Evolutionary conservation across 2,888 invertebrate species (phyloP).

Genomic region (Spilosoma lubricipeda): DNA sequence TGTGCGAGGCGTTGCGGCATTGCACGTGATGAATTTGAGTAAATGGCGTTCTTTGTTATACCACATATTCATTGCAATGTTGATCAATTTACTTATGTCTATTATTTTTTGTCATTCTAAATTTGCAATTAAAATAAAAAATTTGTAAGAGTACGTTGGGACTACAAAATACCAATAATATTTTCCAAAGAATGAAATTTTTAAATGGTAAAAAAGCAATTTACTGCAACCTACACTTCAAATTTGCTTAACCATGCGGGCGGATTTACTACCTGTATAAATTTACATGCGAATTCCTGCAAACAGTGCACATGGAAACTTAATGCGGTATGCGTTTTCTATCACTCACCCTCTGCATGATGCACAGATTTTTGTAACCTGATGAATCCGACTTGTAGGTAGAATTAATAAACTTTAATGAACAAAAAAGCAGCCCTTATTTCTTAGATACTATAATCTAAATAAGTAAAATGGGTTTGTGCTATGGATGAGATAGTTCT

Average conservation of each 20-base stretch:
- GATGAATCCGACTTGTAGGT: neutral
- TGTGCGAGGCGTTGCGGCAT: constrained; percentile 63
- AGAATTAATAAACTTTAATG: neutral
- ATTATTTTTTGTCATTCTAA: too few relatives aligned
- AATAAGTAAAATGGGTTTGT: too few relatives aligned
- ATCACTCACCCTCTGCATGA: neutral
- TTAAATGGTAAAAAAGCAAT: neutral
- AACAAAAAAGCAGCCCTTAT: neutral
- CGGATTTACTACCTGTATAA: neutral
- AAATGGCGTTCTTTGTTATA: constrained; percentile 67
- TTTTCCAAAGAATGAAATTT: neutral
- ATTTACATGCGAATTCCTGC: neutral
- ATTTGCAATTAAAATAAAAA: too few relatives aligned
- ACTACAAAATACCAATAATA: neutral
- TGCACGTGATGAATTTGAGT: constrained; percentile 71
- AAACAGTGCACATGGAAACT: neutral
- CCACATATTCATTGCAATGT: constrained; percentile 3
- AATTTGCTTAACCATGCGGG: neutral
- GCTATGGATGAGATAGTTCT: too few relatives aligned
- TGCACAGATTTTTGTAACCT: neutral
- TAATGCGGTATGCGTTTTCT: neutral
- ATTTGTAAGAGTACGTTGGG: too few relatives aligned
- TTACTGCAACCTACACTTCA: neutral
- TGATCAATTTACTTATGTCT: constrained; percentile 8
- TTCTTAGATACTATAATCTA: too few relatives aligned